A percentile compares a stretch with the other conserved stretches of the same genome.
phyloP scores from a whole-genome alignment of 2,888 invertebrate genomes.

The Adela reaumurella region DNA sequence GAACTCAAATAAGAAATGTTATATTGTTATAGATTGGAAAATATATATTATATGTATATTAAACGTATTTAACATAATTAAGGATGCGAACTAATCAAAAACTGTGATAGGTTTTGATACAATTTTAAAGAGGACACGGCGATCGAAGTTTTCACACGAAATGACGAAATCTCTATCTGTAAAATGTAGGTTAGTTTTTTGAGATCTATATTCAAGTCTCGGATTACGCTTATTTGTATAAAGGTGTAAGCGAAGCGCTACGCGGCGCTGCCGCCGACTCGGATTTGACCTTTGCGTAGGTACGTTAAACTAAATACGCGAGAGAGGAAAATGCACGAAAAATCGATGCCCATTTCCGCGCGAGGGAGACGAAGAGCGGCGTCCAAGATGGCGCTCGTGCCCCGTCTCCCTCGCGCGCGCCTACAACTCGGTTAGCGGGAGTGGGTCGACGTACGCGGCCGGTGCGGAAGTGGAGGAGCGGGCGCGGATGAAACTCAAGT shows the following conservation, averaged over 20 bases:
- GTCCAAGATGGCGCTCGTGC: not conserved
- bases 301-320: not conserved
- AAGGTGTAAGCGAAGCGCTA: not conserved
- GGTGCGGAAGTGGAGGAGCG: not conserved
- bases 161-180: conserved; percentile 9
- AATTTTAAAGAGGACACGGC: conserved; percentile 35
- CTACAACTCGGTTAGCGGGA: not conserved
- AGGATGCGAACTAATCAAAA: conserved; percentile 56
- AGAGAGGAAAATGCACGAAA: not conserved
- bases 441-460: not conserved
- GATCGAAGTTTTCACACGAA: conserved; percentile 10
- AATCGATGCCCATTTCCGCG: not conserved
- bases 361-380: not conserved
- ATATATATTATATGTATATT: conserved; percentile 55
- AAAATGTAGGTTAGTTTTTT: conserved; percentile 18
- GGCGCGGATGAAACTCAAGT: not conserved
- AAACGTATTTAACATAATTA: conserved; percentile 53
- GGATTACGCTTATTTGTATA: conserved; percentile 20
- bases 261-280: not conserved
- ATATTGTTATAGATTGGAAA: conserved; percentile 51
- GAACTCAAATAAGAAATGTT: not conserved
- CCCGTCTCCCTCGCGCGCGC: not conserved
- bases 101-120: conserved; percentile 59
- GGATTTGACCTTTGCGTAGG: conserved; percentile 1
- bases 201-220: conserved; percentile 17